phyloP scores from a whole-genome alignment of 2,113 vertebrate species.

The Muntiacus muntjak region DNA sequence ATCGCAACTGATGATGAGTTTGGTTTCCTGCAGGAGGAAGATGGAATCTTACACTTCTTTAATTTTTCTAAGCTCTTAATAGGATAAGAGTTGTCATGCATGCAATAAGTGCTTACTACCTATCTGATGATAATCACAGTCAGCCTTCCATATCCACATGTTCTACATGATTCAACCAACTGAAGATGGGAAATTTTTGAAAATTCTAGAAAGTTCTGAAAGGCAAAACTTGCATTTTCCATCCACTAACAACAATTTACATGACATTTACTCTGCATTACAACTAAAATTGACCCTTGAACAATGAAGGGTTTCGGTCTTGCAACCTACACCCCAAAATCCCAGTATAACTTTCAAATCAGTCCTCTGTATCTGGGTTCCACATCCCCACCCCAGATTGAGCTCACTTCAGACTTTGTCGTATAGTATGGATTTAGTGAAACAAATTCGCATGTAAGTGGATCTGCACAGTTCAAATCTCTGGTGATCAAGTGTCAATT shows the following conservation, averaged over 20 bases:
- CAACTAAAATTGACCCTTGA: background rate
- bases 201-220: background rate
- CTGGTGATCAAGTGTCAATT: background rate
- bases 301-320: background rate
- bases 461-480: background rate
- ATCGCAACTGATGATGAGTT: background rate
- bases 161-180: background rate
- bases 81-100: background rate
- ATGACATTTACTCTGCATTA: background rate
- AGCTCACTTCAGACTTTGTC: background rate
- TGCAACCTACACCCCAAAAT: background rate
- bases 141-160: background rate
- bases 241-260: background rate
- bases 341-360: background rate
- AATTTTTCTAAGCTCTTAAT: background rate
- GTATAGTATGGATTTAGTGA: background rate
- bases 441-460: background rate
- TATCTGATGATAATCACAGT: background rate
- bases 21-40: background rate
- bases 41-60: background rate
- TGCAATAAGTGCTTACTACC: accelerated
- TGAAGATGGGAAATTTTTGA: background rate
- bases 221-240: background rate
- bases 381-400: background rate
- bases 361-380: background rate